A percentile compares a stretch with the other conserved stretches of the same genome.
These are phyloP conservation scores for Chymomyza procnemis DNA, from an alignment of 2,888 invertebrate genomes.

Conservation along the genomic window DNA sequence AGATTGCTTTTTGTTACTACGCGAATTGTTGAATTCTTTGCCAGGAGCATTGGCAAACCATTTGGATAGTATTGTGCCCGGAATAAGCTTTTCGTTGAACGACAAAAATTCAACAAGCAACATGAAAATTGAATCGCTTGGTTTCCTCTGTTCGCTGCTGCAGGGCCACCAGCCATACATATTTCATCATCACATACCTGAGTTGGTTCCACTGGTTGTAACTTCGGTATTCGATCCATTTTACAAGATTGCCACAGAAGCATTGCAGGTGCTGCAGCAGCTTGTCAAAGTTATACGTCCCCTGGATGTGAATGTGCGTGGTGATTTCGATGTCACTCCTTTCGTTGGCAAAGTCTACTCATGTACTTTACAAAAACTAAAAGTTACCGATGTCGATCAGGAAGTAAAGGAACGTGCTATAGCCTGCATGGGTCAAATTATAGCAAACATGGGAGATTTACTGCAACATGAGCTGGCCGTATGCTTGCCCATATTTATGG, in stretches of 20 bases:
- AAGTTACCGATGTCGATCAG: constrained; percentile 98
- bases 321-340: constrained; percentile 86
- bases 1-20: constrained; percentile 93
- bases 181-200: constrained; percentile 89
- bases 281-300: constrained; percentile 96
- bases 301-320: constrained; percentile 74
- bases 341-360: constrained; percentile 89
- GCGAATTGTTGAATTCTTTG: constrained; percentile 92
- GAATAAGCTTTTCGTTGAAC: constrained; percentile 91
- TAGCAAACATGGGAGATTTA: constrained; percentile 94
- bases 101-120: constrained; percentile 97
- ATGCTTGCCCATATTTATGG: constrained; percentile 96
- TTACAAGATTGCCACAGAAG: constrained; percentile 99
- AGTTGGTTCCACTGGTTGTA: constrained; percentile 90
- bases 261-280: constrained; percentile 93
- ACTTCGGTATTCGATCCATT: constrained; percentile 95
- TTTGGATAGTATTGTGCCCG: constrained; percentile 90
- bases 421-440: constrained; percentile 96
- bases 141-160: constrained; percentile 84
- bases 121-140: constrained; percentile 97
- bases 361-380: constrained; percentile 90
- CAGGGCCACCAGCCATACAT: constrained; percentile 79
- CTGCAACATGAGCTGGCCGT: constrained; percentile 87
- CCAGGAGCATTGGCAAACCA: constrained; percentile 93
- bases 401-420: constrained; percentile 99